Conservation (phyloP, 2,888 invertebrate species). For the Stramonita haemastoma region DNA sequence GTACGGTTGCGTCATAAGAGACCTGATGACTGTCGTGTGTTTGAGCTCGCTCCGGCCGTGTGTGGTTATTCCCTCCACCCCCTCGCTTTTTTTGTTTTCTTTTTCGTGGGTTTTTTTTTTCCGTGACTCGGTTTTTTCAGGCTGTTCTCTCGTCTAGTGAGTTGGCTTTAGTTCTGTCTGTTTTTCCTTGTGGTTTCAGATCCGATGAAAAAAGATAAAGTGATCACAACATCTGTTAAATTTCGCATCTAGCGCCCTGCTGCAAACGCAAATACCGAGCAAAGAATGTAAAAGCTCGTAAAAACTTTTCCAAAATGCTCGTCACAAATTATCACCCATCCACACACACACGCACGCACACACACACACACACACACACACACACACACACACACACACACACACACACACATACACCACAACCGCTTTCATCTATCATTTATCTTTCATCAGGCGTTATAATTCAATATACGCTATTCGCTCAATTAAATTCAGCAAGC, state of each 20-base stretch:
- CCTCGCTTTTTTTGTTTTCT: not conserved
- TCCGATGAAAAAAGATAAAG: not conserved
- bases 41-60: not conserved
- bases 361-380: not conserved
- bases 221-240: not conserved
- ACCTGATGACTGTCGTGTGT: not conserved
- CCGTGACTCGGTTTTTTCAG: not conserved
- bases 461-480: too few species aligned
- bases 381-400: slow-evolving; percentile 27
- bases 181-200: not conserved
- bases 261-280: too few species aligned
- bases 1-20: not conserved
- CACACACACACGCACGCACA: not conserved
- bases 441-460: not conserved
- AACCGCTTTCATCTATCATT: not conserved
- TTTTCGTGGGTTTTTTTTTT: not conserved
- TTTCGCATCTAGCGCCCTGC: too few species aligned
- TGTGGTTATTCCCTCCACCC: not conserved
- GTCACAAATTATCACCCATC: not conserved
- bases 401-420: slow-evolving; percentile 2
- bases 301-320: too few species aligned
- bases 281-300: too few species aligned
- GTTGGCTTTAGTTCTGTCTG: too few species aligned
- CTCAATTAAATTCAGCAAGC: too few species aligned
- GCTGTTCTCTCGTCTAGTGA: not conserved